Conservation (phyloP, 2,888 invertebrate species). For the Dynastes grantii region DNA sequence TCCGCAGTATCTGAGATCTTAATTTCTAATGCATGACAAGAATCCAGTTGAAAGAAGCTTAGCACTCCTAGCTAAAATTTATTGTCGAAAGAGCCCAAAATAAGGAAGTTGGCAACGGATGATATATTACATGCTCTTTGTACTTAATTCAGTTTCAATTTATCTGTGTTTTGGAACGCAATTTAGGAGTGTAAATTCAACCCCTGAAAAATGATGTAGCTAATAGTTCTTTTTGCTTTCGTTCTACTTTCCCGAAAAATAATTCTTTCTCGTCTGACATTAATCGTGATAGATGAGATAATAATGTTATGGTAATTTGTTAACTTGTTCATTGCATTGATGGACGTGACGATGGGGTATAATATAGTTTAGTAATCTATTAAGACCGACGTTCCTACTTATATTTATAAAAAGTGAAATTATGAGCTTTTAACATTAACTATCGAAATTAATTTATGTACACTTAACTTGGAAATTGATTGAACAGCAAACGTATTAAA, state of each 20-base stretch:
- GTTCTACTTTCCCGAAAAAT: constrained; percentile 1
- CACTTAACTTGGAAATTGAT: too few species aligned
- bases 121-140: constrained; percentile 1
- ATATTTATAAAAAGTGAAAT: too few species aligned
- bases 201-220: constrained; percentile 14
- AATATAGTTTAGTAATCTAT: too few species aligned
- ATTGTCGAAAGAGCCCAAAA: background rate
- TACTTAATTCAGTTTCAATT: constrained; percentile 17
- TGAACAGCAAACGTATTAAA: too few species aligned
- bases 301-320: constrained; percentile 1
- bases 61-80: background rate
- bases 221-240: constrained; percentile 15
- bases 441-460: too few species aligned
- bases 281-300: constrained; percentile 29
- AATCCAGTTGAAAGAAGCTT: too few species aligned
- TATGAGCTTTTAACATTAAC: too few species aligned
- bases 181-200: constrained; percentile 22
- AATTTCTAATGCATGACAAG: too few species aligned
- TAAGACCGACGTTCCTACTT: too few species aligned
- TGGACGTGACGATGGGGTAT: background rate
- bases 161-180: constrained; percentile 19
- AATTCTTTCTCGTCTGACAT: constrained; percentile 4
- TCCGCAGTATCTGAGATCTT: too few species aligned
- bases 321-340: background rate
- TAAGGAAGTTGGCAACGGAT: background rate